Evolutionary conservation across 2,888 invertebrate species (phyloP), one percentile per base, ranked within the genome.

Genomic region (Dichetophora obliterata): DNA sequence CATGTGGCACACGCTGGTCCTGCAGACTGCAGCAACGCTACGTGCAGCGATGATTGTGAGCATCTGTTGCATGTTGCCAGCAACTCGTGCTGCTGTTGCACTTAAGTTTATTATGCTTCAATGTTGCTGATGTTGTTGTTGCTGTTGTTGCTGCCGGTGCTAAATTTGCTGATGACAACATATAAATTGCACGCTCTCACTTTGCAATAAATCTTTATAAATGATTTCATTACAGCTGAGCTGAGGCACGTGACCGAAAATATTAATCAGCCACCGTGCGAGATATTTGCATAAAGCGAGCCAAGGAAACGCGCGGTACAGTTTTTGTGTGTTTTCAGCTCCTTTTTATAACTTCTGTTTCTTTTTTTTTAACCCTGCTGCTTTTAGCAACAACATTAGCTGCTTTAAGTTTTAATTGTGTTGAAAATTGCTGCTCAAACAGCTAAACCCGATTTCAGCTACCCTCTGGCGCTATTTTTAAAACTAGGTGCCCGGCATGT

Each of bases 181-280:
- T 43, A 71, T 71, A 54, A 31, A 54, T 59, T 71, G 48, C 61
- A 65, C 52, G 65, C 65, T 74, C 52, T 76, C 78, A 61, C 77
- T 74, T 77, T 68, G 78, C 80, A 68, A 82, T 82, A 82, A 82
- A 82, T 82, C 82, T 82, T 81, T 78, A 80, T 81, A 81, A 82
- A 80, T 78, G 81, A 78, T 81, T 82, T 81, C 78, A 80, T 80
- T 80, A 80, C 78, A 81, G 82, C 78, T 82, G 81, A 78, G 77
- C 78, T 80, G 79, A 75, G 86, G 87, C 86, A 86, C 86, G 86
- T 86, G 86, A 86, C 87, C 85, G 77, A 86, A 86, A 86, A 87
- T 86, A 86, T 87, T 86, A 86, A 86, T 86, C 86, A 87, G 86
- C 85, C 84, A 82, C 85, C 84, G 83, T 83, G 8, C 52, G 63